Evolutionary conservation across 2,113 vertebrate species (phyloP).

Genomic region (Pimephales promelas): DNA sequence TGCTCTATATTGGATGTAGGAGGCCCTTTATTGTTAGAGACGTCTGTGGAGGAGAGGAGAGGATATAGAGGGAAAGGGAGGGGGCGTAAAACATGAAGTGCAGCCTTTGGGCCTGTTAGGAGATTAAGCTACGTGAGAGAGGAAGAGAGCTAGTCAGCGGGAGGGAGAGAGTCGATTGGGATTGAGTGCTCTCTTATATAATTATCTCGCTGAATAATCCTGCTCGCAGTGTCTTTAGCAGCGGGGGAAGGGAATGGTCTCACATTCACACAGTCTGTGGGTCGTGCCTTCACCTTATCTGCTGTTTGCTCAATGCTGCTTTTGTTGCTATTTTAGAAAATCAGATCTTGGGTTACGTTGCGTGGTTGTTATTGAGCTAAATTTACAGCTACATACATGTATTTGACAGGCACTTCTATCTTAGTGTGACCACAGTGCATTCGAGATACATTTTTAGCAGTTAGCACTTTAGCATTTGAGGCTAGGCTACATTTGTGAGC

Average conservation of each 20-base stretch:
- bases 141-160: constrained; percentile 3
- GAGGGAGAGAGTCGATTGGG: constrained; percentile 38
- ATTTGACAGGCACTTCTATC: not conserved
- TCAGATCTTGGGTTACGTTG: not conserved
- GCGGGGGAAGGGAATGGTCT: constrained; percentile 39
- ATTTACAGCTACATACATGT: not conserved
- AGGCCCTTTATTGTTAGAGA: constrained; percentile 13
- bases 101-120: not conserved
- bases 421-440: not conserved
- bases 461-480: not conserved
- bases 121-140: not conserved
- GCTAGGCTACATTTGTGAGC: not conserved
- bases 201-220: constrained; percentile 56
- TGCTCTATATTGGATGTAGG: constrained; percentile 13
- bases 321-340: constrained; percentile 21
- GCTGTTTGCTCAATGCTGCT: not conserved
- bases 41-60: constrained; percentile 12
- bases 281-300: constrained; percentile 11
- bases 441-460: not conserved
- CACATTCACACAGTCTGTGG: constrained; percentile 14
- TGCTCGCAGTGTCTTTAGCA: constrained; percentile 28
- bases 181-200: constrained; percentile 51
- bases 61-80: constrained; percentile 7
- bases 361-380: not conserved
- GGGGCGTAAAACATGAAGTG: not conserved